phyloP scores from a whole-genome alignment of 2,888 invertebrate genomes.

The Agrilus mali region DNA sequence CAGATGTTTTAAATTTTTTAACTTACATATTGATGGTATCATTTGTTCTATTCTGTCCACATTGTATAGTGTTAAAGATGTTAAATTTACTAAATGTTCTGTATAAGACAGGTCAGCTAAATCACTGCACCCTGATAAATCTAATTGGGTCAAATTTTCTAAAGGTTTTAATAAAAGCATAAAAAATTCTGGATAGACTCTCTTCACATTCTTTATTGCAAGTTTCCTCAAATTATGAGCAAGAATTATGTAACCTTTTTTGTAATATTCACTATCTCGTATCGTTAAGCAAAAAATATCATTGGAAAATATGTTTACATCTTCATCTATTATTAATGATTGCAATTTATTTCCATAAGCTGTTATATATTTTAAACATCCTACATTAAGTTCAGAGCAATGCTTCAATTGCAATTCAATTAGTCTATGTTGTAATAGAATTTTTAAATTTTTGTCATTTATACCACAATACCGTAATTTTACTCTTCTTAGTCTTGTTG shows the following conservation, averaged over 20 bases:
- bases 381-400: slow-evolving; percentile 53
- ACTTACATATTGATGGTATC: slow-evolving; percentile 45
- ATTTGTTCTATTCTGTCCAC: slow-evolving; percentile 54
- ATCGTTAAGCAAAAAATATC: slow-evolving; percentile 16
- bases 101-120: slow-evolving; percentile 55
- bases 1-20: slow-evolving; percentile 52
- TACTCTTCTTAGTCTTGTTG: slow-evolving; percentile 56
- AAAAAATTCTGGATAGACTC: slow-evolving; percentile 38
- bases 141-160: slow-evolving; percentile 51
- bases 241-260: slow-evolving; percentile 40
- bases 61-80: slow-evolving; percentile 69
- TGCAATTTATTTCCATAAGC: slow-evolving; percentile 54
- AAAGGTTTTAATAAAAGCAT: slow-evolving; percentile 45
- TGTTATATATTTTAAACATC: slow-evolving; percentile 54
- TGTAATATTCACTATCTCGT: slow-evolving; percentile 25
- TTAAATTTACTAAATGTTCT: slow-evolving; percentile 51
- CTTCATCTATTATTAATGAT: slow-evolving; percentile 58
- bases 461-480: slow-evolving; percentile 59
- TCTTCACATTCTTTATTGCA: slow-evolving; percentile 41
- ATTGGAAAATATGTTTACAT: slow-evolving; percentile 45
- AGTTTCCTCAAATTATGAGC: slow-evolving; percentile 48
- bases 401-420: slow-evolving; percentile 62
- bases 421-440: slow-evolving; percentile 60
- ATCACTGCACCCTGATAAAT: slow-evolving; percentile 54
- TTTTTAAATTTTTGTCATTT: slow-evolving; percentile 56